Evolutionary conservation across 2,113 vertebrate genomes (phyloP).

Genomic region (Bos javanicus): DNA sequence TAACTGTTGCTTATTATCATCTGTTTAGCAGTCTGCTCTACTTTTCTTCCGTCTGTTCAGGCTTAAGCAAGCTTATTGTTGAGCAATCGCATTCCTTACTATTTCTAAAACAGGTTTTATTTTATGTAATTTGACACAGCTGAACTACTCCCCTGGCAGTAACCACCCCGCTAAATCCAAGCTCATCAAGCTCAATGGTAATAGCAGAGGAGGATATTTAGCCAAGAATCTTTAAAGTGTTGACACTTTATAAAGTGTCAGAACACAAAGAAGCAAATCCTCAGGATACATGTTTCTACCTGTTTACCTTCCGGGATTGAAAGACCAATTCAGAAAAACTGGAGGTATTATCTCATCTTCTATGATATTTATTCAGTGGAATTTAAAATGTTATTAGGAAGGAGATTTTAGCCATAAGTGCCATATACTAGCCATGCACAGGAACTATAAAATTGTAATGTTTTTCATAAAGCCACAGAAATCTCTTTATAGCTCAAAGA

Average conservation of each 20-base stretch:
- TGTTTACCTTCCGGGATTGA: neutral
- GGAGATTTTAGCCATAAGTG: neutral
- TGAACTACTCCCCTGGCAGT: constrained; percentile 36
- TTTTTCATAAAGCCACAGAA: neutral
- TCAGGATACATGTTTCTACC: neutral
- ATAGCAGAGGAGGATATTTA: neutral
- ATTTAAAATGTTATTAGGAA: neutral
- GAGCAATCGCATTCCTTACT: constrained; percentile 40
- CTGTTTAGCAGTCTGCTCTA: constrained; percentile 18
- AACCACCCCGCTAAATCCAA: constrained; percentile 31
- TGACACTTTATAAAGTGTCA: neutral
- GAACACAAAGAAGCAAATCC: neutral
- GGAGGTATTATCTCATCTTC: neutral
- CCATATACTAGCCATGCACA: neutral
- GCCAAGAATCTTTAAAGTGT: neutral
- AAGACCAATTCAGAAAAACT: neutral
- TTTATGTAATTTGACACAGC: constrained; percentile 61
- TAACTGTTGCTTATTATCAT: neutral
- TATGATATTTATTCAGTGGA: neutral
- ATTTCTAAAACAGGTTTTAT: constrained; percentile 67
- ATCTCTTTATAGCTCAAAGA: neutral
- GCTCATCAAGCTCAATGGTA: constrained; percentile 22
- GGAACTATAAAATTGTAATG: neutral
- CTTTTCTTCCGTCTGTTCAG: constrained; percentile 59
- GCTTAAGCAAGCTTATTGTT: constrained; percentile 52